Conservation (phyloP, 2,888 invertebrate genomes). For the Latrodectus elegans region DNA sequence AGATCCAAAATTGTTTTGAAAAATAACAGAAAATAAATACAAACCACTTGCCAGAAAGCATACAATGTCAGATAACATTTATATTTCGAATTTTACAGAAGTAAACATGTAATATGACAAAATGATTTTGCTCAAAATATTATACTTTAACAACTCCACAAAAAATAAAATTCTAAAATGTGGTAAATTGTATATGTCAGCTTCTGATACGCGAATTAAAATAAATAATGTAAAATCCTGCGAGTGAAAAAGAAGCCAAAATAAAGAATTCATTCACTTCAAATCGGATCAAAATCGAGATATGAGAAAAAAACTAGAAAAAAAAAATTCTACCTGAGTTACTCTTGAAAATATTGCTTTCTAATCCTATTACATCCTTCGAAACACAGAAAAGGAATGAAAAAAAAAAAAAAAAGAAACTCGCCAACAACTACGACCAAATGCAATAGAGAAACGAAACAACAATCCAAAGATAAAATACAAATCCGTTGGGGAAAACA, state of each 20-base stretch:
- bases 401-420: not conserved
- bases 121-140: too few relatives aligned
- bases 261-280: not conserved
- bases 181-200: not conserved
- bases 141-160: too few relatives aligned
- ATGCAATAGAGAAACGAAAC: conserved; percentile 7
- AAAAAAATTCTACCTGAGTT: conserved; percentile 33
- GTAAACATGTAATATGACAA: too few relatives aligned
- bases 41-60: too few relatives aligned
- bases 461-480: conserved; percentile 35
- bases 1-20: too few relatives aligned
- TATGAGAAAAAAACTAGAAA: not conserved
- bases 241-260: not conserved
- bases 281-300: conserved; percentile 22
- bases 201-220: not conserved
- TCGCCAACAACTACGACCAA: not conserved
- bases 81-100: too few relatives aligned
- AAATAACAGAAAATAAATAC: too few relatives aligned
- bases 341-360: conserved; percentile 26
- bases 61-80: too few relatives aligned
- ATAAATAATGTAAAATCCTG: not conserved
- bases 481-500: conserved; percentile 25
- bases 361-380: conserved; percentile 34
- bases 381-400: not conserved
- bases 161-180: not conserved